Percentiles rank a stretch among this genome's conserved stretches.
Evolutionary conservation across 2,113 vertebrate species (phyloP).

Genomic region (western clawed frog (Xenopus tropicalis)): UCB_Xtro_10.0 CM004443.2:125793501-125794000

Average conservation of each 20-base stretch:
- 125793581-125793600: conserved; percentile 27
- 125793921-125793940: no score
- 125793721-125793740: conserved; percentile 29
- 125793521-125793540: conserved; percentile 10
- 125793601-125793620: conserved; percentile 19
- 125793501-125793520: neutral
- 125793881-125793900: no score
- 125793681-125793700: conserved; percentile 26
- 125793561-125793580: conserved; percentile 16
- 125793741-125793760: conserved; percentile 3
- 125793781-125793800: conserved; percentile 1
- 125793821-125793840: neutral
- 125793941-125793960: no score
- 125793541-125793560: conserved; percentile 12
- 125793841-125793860: no score
- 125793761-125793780: conserved; percentile 12
- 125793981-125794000: no score
- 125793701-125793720: conserved; percentile 11
- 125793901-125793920: no score
- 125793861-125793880: no score
- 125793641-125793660: conserved; percentile 22
- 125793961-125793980: no score
- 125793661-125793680: conserved; percentile 36
- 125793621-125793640: conserved; percentile 30
- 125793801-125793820: neutral